Evolutionary conservation across 2,797 vertebrate genomes (phyloP), one percentile per base, ranked within the genome.

Genomic region (Alfaro cultratus): DNA sequence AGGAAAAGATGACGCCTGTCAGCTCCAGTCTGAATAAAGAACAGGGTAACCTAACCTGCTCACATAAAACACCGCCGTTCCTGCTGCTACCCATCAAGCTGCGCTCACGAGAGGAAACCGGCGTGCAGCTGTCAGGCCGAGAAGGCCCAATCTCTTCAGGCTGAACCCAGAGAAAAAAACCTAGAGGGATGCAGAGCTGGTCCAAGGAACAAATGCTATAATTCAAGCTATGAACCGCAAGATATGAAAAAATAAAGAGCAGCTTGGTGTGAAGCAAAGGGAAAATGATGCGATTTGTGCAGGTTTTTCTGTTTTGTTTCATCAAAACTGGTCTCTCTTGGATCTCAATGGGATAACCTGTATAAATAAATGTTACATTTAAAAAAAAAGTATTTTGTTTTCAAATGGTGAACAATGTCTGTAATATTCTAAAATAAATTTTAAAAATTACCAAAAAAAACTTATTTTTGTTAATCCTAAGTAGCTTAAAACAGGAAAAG

Each of bases 11-110:
- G 51, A 88, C 76, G 88, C 79, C 78, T 87, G 87, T 84, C 77
- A 23, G 81, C 86, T 83, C 26, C 85, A 77, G 86, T 88, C 88
- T 88, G 15, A 62, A 46, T 57, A 75, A 76, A 77, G 92, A 89
- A 36, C 89, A 85, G 86, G 81, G 90, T 88, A 89, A 90, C 92
- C 91, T 93, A 90, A 91, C 91, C 91, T 79, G 81, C 81, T 83
- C 77, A n/a, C 71, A 86, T 81, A 80, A 49, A 80, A 82, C 84
- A 81, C 77, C 80, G 43, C 57, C 64, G 77, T 15, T 75, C 74
- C 10, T 75, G 75, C 86, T 89, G 91, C 83, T 72, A 83, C 88
- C 86, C 85, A 77, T 91, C 90, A 84, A 85, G 77, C 80, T 18
- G n/a, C 23, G 45, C 67, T 45, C 1, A 18, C 1, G 41, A 71